Base-by-base conservation (phyloP, 2,797 vertebrate species). In the Rhinichthys osculus region DNA sequence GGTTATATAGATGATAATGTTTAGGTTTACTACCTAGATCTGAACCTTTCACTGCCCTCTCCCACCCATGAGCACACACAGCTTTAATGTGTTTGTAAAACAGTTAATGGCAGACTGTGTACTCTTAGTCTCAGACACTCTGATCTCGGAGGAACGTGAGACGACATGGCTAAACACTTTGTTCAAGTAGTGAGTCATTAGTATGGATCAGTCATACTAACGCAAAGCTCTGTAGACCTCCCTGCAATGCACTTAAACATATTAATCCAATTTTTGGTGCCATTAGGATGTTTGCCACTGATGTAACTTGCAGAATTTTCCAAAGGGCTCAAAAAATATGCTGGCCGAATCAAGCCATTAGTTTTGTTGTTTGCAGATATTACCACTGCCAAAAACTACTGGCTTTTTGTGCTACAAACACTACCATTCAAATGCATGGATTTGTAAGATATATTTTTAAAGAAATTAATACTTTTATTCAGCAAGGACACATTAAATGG, bases 21-120 rank as follows among this genome's bases (percentile, higher is more conserved):
- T 69, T 30, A 52, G 19, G 33, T 85, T 64, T 52, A 23, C 17
- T 69, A 59, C 54, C 30, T 19, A 77, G 67, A 27, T 78, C 52
- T 81, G 38, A 81, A 54, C 35, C 50, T 33, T 27, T 27, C 14
- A 44, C 19, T 59, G 44, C 80, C 77, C 47, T 77, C 64, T 66
- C 57, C 47, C 23, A 16, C 23, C 27, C 14, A 67, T 62, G 27
- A 81, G 19, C 50, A n/a, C 72, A 27, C 71, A 71, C 35, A 80
- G 33, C n/a, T 30, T 83, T 35, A 69, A 30, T 76, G 50, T 80
- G 80, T 82, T 72, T 70, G 35, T 81, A 59, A 81, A 79, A 40
- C 38, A 19, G 76, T 38, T 81, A 78, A 87, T 83, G 69, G 54
- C 13, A 54, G 57, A 74, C 52, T 72, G 69, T 88, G 64, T 86